Percentiles rank a stretch among this genome's conserved stretches.
These are phyloP conservation scores for Gortyna flavago DNA, from an alignment of 2,888 invertebrate species.

Conservation along the genomic window DNA sequence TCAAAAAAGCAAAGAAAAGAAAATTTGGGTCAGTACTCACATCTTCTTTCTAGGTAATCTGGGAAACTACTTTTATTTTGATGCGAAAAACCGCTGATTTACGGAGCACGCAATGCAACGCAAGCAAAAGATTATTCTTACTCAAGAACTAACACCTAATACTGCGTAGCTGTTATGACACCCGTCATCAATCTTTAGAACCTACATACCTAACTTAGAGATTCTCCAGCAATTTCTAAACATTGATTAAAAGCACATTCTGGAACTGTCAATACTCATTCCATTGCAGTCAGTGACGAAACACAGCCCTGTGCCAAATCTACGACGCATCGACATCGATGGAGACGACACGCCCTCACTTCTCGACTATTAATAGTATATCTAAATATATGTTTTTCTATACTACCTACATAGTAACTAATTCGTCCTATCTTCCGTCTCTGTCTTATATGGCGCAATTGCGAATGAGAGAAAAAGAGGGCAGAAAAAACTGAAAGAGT, in stretches of 20 bases:
- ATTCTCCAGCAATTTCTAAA: conserved; percentile 1
- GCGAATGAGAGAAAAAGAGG: conserved; percentile 55
- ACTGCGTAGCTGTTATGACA: background rate
- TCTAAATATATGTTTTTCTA: background rate
- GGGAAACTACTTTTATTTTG: background rate
- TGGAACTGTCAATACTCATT: conserved; percentile 19
- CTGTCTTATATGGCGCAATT: conserved; percentile 37
- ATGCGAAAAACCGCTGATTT: no score
- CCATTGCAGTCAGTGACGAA: conserved; percentile 47
- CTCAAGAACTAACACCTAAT: background rate
- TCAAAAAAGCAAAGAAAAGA: background rate
- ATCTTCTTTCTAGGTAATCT: background rate
- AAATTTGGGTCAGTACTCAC: background rate
- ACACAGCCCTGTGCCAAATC: conserved; percentile 59
- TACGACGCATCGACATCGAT: conserved; percentile 32
- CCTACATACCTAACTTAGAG: background rate
- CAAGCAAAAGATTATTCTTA: background rate
- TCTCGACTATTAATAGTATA: conserved; percentile 31
- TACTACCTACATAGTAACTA: conserved; percentile 31
- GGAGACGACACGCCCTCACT: conserved; percentile 65
- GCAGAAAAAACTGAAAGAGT: conserved; percentile 43
- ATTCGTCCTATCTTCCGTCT: conserved; percentile 44
- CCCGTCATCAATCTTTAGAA: background rate
- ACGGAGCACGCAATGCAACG: background rate
- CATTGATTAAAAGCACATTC: conserved; percentile 8